Evolutionary conservation across 1,140 invertebrate genomes (phyloP), one percentile per base, ranked within the genome.

Genomic region (Papilio xuthus): DNA sequence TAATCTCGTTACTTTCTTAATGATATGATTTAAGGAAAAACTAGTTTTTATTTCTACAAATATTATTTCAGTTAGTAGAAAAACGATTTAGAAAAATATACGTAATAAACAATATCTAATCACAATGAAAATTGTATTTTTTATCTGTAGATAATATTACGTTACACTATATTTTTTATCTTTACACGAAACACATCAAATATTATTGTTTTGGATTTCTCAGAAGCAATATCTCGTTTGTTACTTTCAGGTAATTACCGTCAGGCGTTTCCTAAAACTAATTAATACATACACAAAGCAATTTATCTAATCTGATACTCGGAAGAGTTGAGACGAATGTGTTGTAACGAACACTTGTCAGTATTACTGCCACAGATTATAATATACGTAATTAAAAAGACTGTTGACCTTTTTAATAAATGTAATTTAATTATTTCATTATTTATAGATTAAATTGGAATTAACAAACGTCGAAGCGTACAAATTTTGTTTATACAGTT

Each of bases 231-330:
- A 71, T 42, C 69, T 42, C 20, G 69, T 71, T 71, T 71, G 28
- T 71, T 42, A 71, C 28, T 41, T n/a, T 37, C 37, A 71, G 69
- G 69, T 71, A 71, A 37, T 71, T 37, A 3, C 15, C 26, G 26
- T 13, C 37, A 18, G 3, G 37, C 4, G 37, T 71, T 71, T 71
- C 69, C 13, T 71, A 42, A 71, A 71, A 71, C 28, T 71, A 37
- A 71, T 71, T 71, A 71, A 71, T 71, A 4, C 69, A 71, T 15
- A 42, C 15, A 71, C 69, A 69, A 69, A 71, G 69, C 37, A 71
- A 71, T 71, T 71, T 37, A 41, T 71, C 69, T 71, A 71, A 71
- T 71, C 69, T 71, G 3, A 71, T 71, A 41, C 69, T 71, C 7
- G 69, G 69, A 71, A 71, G 4, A 71, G n/a, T 20, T 20, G 18